These are phyloP conservation scores for Upupa epops DNA, from an alignment of 2,113 vertebrate species.

Conservation along the genomic window DNA sequence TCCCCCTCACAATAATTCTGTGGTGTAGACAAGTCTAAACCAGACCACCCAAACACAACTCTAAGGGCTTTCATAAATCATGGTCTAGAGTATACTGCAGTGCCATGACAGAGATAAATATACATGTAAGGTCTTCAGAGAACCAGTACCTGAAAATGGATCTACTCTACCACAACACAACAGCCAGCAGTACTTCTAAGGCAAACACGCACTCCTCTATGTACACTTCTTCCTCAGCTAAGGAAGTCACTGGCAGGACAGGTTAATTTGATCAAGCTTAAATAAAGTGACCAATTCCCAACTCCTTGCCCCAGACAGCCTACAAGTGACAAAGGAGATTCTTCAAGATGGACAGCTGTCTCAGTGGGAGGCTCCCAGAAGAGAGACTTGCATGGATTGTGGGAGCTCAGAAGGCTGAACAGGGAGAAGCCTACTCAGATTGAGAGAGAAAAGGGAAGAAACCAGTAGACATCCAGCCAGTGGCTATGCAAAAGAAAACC, in stretches of 20 bases:
- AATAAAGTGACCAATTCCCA: background rate
- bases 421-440: background rate
- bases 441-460: background rate
- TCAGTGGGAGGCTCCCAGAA: background rate
- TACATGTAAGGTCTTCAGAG: background rate
- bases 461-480: background rate
- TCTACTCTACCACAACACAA: background rate
- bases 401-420: background rate
- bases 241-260: background rate
- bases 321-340: background rate
- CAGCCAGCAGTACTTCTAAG: background rate
- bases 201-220: background rate
- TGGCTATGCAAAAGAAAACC: background rate
- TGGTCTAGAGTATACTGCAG: background rate
- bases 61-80: constrained; percentile 12
- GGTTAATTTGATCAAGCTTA: background rate
- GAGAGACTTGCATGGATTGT: background rate
- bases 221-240: background rate
- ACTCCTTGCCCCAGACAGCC: background rate
- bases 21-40: background rate
- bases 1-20: background rate
- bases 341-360: background rate
- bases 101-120: background rate
- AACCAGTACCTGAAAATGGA: background rate
- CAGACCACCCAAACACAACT: background rate